Percentiles rank a stretch among this genome's conserved stretches.
These are phyloP conservation scores for Lycaena phlaeas DNA, from an alignment of 2,888 invertebrate genomes.

Conservation along the genomic window DNA sequence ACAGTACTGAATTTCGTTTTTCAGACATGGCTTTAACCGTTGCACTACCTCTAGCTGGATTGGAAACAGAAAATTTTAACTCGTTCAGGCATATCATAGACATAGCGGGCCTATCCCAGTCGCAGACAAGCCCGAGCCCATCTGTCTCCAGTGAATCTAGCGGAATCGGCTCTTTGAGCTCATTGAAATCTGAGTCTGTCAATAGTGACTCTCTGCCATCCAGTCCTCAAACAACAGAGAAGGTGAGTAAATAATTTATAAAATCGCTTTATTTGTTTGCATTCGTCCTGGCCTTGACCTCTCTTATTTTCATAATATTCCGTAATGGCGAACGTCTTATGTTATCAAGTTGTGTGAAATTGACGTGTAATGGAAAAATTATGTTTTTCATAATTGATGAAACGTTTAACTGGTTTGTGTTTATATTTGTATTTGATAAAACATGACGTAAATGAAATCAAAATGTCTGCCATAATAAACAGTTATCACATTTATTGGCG, in stretches of 20 bases:
- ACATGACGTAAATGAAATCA: constrained; percentile 6
- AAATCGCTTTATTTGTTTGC: constrained; percentile 54
- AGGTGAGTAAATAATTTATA: constrained; percentile 40
- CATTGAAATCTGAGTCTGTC: constrained; percentile 66
- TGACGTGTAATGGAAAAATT: constrained; percentile 48
- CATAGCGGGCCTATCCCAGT: constrained; percentile 63
- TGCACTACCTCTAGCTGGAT: constrained; percentile 72
- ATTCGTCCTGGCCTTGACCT: constrained; percentile 70
- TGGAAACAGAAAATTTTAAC: constrained; percentile 69
- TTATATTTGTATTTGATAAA: constrained; percentile 8
- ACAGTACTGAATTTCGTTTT: constrained; percentile 45
- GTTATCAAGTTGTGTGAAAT: constrained; percentile 57
- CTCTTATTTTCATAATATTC: constrained; percentile 72
- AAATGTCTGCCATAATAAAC: constrained; percentile 12
- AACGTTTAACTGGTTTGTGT: neutral
- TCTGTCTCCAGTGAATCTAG: constrained; percentile 76
- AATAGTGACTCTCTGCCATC: constrained; percentile 63
- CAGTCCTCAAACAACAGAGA: constrained; percentile 69
- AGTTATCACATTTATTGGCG: constrained; percentile 7
- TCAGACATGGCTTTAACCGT: constrained; percentile 75
- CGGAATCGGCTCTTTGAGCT: constrained; percentile 73
- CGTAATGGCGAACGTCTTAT: constrained; percentile 67
- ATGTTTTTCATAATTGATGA: constrained; percentile 9
- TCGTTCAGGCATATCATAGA: constrained; percentile 66
- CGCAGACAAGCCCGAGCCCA: constrained; percentile 68